Evolutionary conservation across 1,140 invertebrate genomes (phyloP).

Genomic region (Apocrypta bakeri): DNA sequence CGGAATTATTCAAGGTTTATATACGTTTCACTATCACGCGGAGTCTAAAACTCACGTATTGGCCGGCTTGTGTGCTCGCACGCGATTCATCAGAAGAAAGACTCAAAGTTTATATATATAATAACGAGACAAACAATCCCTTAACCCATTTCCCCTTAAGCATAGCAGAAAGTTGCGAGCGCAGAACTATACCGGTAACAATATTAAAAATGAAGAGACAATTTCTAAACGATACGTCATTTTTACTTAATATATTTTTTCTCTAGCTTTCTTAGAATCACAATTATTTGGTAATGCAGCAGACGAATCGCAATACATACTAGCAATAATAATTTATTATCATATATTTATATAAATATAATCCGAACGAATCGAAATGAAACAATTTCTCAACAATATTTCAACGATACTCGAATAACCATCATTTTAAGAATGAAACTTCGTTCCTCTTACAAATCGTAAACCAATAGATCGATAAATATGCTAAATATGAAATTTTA

Average conservation of each 20-base stretch:
- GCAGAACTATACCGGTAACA: constrained; percentile 14
- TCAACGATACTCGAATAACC: neutral
- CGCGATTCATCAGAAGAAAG: neutral
- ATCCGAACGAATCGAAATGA: neutral
- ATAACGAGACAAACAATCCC: neutral
- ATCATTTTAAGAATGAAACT: neutral
- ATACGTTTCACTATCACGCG: constrained; percentile 11
- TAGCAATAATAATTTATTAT: constrained; percentile 28
- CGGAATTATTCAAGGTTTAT: constrained; percentile 9
- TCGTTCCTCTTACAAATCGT: constrained; percentile 17
- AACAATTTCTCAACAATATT: constrained; percentile 6
- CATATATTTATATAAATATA: neutral
- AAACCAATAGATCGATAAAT: constrained; percentile 27
- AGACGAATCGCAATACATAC: constrained; percentile 27
- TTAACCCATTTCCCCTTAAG: neutral
- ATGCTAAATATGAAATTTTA: constrained; percentile 53
- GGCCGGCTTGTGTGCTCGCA: constrained; percentile 17
- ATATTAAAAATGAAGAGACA: neutral
- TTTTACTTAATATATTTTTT: neutral
- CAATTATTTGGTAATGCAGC: constrained; percentile 31
- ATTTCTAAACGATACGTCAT: constrained; percentile 12
- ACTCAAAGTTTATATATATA: constrained; percentile 5
- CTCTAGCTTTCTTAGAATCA: neutral
- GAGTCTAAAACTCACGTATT: constrained; percentile 38
- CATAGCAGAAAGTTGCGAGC: constrained; percentile 45